Base-by-base conservation (phyloP, 1,140 invertebrate genomes). In the Halesus radiatus region DNA sequence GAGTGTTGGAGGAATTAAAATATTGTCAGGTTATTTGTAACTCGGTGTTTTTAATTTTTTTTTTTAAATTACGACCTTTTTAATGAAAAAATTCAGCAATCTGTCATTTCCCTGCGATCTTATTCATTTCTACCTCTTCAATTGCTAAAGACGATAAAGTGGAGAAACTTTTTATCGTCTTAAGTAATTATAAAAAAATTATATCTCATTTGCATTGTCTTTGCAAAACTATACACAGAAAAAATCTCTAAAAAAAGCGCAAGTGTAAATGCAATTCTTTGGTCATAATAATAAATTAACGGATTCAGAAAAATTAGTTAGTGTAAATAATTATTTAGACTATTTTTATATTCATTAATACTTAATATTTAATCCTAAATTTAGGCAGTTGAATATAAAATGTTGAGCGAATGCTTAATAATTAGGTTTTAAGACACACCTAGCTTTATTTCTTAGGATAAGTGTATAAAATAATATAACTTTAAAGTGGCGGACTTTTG, bases 281-380 rank as follows among this genome's bases (percentile, higher is more conserved):
- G 22, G 29, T 15, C 62, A 26, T 66, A n/a, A 22, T 32, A 50
- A 70, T 70, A 20, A 70, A 70, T 50, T 18, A n/a, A 45, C 13
- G 8, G 10, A 45, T 45, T 45, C 37, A 45, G 37, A 20, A 70
- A 45, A 70, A 70, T 50, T 70, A 70, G 18, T 50, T 37, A 70
- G 66, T 70, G 66, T 70, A 70, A 45, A 70, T 70, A 70, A 70
- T 37, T 70, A 70, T 50, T 6, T 70, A 70, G 66, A 20, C 45
- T 70, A 70, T 70, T 70, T 70, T 70, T 70, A 52, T 70, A 70
- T 70, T 70, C 60, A 70, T 20, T 70, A 20, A 70, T 70, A 70
- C 37, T 13, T 45, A 70, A 70, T 70, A 70, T 70, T 70, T 70
- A 70, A 70, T 23, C 29, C 37, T 70, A 70, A 10, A 18, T 45